Evolutionary conservation across 2,888 invertebrate species (phyloP).

Genomic region (Archaeoteleia sp.): DNA sequence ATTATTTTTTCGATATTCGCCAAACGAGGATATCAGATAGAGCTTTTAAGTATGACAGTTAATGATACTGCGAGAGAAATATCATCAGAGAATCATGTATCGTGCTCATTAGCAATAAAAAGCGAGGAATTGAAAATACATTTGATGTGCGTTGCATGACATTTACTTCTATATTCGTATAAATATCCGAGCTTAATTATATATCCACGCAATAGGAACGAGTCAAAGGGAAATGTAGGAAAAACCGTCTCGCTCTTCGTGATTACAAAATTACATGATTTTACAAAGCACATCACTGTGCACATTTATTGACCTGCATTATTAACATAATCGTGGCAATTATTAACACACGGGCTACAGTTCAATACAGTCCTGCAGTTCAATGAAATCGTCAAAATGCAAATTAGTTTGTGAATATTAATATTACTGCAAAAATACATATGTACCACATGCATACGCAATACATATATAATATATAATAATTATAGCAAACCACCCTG

Average conservation of each 20-base stretch:
- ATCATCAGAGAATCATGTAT: conserved; percentile 11
- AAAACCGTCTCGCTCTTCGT: conserved; percentile 7
- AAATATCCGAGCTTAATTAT: conserved; percentile 35
- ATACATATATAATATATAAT: conserved; percentile 2
- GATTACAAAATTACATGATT: conserved; percentile 38
- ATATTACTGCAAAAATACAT: neutral
- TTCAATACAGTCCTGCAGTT: neutral
- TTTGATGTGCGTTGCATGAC: conserved; percentile 20
- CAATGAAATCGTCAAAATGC: neutral
- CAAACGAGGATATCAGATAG: too few species aligned
- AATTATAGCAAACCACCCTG: too few species aligned
- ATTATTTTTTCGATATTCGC: too few species aligned
- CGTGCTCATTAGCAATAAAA: conserved; percentile 37
- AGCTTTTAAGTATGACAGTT: too few species aligned
- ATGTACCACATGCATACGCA: conserved; percentile 8
- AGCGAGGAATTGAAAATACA: conserved; percentile 14
- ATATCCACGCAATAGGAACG: conserved; percentile 29
- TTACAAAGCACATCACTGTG: conserved; percentile 22
- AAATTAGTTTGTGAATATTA: neutral
- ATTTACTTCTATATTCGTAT: conserved; percentile 25
- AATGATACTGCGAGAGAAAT: too few species aligned
- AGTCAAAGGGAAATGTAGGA: conserved; percentile 13
- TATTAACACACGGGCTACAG: too few species aligned
- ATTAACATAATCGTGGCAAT: conserved; percentile 10
- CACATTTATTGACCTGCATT: conserved; percentile 9